Base-by-base conservation (phyloP, 2,797 vertebrate species). In the Gorsachius magnificus region DNA sequence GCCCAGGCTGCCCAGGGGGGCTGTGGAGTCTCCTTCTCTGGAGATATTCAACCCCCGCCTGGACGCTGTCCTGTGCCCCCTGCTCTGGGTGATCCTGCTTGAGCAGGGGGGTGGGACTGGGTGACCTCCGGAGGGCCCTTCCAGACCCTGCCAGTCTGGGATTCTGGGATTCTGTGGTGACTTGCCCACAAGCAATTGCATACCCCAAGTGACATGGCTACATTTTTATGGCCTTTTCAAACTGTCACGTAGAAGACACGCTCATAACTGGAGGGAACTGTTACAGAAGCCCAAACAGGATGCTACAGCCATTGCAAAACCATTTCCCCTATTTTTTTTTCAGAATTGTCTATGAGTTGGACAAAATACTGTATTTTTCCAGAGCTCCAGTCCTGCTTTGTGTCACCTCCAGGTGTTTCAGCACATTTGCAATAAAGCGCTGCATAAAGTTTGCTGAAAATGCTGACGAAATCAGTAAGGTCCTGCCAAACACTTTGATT, bases 111-210 rank as follows among this genome's bases (percentile, higher is more conserved):
- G 38, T 41, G 12, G 38, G 38, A 13, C 12, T 41, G 38, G 11
- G 38, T 41, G 38, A 41, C 13, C 38, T 13, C 38, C 13, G 12
- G 38, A 41, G 38, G 38, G 38, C 38, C 38, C 38, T 41, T 41
- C 38, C 38, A 41, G 6, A 5, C 38, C 38, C 38, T 41, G 38
- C 38, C 38, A 41, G 13, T 41, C 12, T 41, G 38, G 38, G 38
- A 41, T 41, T 41, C 38, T 41, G 38, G 5, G 38, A 41, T 41
- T 41, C 38, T 41, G 38, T 41, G 1, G 51, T 9, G 41, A 69
- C 9, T 56, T 26, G 18, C 15, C 48, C 35, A n/a, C 13, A 0
- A 10, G 7, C 41, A 21, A 14, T 4, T 33, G 24, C 2, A 0
- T 9, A 12, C 6, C 53, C 43, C 43, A 45, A 13, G 22, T 33